Conservation (phyloP, 2,888 invertebrate genomes). For the Allophyes oxyacanthae region DNA sequence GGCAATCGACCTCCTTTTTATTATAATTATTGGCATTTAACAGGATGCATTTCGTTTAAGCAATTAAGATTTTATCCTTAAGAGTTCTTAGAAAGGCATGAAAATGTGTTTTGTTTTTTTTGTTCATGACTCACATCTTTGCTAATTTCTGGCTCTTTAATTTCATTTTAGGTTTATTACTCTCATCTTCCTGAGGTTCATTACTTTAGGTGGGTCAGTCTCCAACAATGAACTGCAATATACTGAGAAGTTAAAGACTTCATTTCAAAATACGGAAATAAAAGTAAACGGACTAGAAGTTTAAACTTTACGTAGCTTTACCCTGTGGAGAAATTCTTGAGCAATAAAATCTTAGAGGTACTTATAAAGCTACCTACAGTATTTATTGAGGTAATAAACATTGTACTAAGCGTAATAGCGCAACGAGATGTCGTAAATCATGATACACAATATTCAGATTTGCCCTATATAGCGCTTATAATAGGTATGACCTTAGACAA, state of each 20-base stretch:
- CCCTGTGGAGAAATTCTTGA: constrained; percentile 32
- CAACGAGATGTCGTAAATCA: constrained; percentile 44
- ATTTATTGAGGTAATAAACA: constrained; percentile 46
- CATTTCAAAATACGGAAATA: constrained; percentile 22
- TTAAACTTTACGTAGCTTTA: not conserved
- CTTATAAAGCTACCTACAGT: constrained; percentile 8
- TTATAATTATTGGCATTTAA: constrained; percentile 2
- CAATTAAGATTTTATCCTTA: not conserved
- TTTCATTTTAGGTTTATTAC: no score
- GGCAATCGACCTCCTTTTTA: constrained; percentile 34
- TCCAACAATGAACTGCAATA: not conserved
- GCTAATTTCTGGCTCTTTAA: no score
- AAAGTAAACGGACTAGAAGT: not conserved
- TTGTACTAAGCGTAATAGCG: constrained; percentile 35
- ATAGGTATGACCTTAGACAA: constrained; percentile 48
- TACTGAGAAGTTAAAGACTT: not conserved
- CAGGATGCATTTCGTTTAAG: constrained; percentile 2
- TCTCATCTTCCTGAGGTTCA: no score
- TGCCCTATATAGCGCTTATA: constrained; percentile 46
- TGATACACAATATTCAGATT: constrained; percentile 49
- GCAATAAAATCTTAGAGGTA: constrained; percentile 31
- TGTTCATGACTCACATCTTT: no score
- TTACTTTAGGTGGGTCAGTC: no score
- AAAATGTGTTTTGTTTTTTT: no score
- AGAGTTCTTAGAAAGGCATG: no score